Evolutionary conservation across 2,797 vertebrate genomes (phyloP).

Genomic region (Trichosurus vulpecula): DNA sequence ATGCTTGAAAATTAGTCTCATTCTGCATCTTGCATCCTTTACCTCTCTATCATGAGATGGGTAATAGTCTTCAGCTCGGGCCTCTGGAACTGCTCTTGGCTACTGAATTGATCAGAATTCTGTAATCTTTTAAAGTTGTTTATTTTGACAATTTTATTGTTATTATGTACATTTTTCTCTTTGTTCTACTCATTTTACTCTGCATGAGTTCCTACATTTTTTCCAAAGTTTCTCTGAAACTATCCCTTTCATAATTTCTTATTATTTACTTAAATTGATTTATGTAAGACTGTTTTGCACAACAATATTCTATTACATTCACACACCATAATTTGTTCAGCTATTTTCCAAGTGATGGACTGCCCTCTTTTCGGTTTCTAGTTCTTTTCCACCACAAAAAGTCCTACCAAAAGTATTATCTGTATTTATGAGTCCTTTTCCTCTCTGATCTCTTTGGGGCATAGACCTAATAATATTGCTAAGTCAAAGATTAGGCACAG

Average conservation of each 20-base stretch:
- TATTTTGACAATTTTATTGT: background rate
- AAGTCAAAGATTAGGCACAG: background rate
- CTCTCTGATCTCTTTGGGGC: background rate
- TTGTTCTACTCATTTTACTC: background rate
- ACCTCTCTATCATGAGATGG: background rate
- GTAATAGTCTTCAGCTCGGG: background rate
- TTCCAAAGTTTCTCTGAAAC: background rate
- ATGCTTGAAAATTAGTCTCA: background rate
- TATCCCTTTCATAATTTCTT: background rate
- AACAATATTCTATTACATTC: background rate
- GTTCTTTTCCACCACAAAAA: background rate
- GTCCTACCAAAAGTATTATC: background rate
- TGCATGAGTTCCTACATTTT: background rate
- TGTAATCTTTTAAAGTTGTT: background rate
- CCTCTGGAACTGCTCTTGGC: background rate
- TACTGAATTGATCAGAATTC: background rate
- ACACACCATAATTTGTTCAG: background rate
- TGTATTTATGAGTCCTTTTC: background rate
- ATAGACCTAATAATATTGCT: background rate
- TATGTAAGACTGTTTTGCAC: background rate
- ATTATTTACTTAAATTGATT: constrained; percentile 1
- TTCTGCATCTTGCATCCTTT: background rate
- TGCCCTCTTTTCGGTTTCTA: background rate
- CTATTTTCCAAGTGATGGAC: background rate
- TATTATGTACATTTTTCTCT: background rate